Evolutionary conservation across 2,113 vertebrate genomes (phyloP), one percentile per base, ranked within the genome.

Genomic region (Channa argus): DNA sequence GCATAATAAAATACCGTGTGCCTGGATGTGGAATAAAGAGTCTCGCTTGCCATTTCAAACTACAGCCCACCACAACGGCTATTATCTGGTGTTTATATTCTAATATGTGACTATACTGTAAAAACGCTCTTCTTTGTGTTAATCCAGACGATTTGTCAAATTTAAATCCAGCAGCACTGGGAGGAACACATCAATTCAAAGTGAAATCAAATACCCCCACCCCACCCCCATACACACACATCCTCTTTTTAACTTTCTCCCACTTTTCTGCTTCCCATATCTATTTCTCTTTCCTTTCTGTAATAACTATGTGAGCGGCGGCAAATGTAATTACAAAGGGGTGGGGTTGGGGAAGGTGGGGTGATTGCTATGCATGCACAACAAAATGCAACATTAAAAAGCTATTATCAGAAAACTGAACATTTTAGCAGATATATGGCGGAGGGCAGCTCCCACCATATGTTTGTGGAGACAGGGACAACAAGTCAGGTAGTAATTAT

Each of bases 401-500:
- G 86, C 91, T 88, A 92, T 93, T 91, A 92, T 91, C 87, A 88
- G 82, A 87, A 91, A 91, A 88, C 73, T 80, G 78, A 83, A 85
- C 78, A 60, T 87, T 91, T 84, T 87, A 83, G 80, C 85, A 90
- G 89, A 89, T 88, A 77, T 86, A 89, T 65, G 63, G 75, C 52
- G 58, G 77, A 89, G 90, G 84, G 86, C 89, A 89, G 82, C 82
- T 72, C 79, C 63, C 37, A 53, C 90, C 87, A 91, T 93, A 93
- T 92, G 89, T 92, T 89, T 90, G 86, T 52, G 33, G 75, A 84
- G 84, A 86, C 60, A 65, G 66, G 83, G 82, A 91, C 87, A 88
- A 89, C 89, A 81, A 92, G 88, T 89, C 88, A 91, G 87, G 87
- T 92, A 85, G 87, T 89, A 93, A 93, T 93, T 91, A 90, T 93